Conservation (phyloP, 2,113 vertebrate genomes). For the Toxotes chatareus region DNA sequence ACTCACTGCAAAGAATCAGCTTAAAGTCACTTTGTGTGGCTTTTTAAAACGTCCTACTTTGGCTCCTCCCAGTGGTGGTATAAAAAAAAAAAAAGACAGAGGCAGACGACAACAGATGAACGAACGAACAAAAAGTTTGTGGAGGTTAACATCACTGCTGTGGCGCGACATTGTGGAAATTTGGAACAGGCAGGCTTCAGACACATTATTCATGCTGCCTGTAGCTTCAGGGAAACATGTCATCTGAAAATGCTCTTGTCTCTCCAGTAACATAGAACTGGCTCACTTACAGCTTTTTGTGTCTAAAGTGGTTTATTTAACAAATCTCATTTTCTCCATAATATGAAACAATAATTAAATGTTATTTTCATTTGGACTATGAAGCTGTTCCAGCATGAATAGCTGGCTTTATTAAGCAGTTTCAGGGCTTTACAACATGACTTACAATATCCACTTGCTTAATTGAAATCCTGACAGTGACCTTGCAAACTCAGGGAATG, state of each 20-base stretch:
- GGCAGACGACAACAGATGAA: no score
- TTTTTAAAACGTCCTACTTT: no score
- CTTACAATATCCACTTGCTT: neutral
- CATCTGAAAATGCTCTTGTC: neutral
- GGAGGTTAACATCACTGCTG: no score
- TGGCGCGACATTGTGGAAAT: no score
- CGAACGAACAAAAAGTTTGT: no score
- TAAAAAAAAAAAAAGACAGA: no score
- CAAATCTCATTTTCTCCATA: neutral
- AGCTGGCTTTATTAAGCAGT: neutral
- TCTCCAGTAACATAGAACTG: neutral
- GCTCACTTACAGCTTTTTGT: neutral
- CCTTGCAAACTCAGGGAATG: neutral
- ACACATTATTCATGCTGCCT: neutral
- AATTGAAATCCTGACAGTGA: neutral
- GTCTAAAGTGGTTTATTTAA: neutral
- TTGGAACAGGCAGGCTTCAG: no score
- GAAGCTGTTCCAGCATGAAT: neutral
- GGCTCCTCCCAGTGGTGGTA: no score
- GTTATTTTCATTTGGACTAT: neutral
- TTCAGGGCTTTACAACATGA: neutral
- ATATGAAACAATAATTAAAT: neutral
- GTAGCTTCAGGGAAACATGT: neutral
- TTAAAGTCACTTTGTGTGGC: no score
- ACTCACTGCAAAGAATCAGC: no score